phyloP scores from a whole-genome alignment of 2,797 vertebrate genomes.

The Pagetopsis macropterus region DNA sequence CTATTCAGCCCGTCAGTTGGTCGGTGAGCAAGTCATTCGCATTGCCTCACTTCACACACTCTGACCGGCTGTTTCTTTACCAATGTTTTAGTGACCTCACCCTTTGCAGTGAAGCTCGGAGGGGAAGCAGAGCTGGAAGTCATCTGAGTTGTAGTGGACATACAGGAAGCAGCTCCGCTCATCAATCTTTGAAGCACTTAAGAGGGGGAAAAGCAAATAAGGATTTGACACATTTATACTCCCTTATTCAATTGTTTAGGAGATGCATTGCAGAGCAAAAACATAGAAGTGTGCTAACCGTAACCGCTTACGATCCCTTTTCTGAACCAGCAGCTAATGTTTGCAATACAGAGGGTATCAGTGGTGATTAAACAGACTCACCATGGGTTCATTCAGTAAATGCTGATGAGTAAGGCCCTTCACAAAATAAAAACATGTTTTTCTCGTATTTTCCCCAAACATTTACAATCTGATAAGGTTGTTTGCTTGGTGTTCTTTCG shows the following conservation, averaged over 20 bases:
- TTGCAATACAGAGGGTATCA: slow-evolving; percentile 19
- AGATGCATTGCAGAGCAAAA: not conserved
- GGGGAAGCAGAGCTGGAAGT: slow-evolving; percentile 93
- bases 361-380: not conserved
- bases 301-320: not conserved
- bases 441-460: not conserved
- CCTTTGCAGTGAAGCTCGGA: slow-evolving; percentile 88
- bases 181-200: slow-evolving; percentile 89
- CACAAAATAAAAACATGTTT: not conserved
- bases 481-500: slow-evolving; percentile 10
- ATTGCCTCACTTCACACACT: too few relatives aligned
- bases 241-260: not conserved
- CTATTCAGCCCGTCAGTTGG: not conserved
- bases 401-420: not conserved
- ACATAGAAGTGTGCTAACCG: not conserved
- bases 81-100: slow-evolving; percentile 77
- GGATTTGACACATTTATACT: not conserved
- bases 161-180: slow-evolving; percentile 94
- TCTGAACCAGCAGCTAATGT: not conserved
- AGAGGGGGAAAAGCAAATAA: not conserved
- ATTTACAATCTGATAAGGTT: slow-evolving; percentile 8
- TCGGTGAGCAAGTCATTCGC: not conserved
- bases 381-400: not conserved
- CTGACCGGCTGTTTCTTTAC: not conserved
- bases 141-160: slow-evolving; percentile 86